These are phyloP conservation scores for Mixornis gularis DNA, from an alignment of 2,113 vertebrate species.

Conservation along the genomic window DNA sequence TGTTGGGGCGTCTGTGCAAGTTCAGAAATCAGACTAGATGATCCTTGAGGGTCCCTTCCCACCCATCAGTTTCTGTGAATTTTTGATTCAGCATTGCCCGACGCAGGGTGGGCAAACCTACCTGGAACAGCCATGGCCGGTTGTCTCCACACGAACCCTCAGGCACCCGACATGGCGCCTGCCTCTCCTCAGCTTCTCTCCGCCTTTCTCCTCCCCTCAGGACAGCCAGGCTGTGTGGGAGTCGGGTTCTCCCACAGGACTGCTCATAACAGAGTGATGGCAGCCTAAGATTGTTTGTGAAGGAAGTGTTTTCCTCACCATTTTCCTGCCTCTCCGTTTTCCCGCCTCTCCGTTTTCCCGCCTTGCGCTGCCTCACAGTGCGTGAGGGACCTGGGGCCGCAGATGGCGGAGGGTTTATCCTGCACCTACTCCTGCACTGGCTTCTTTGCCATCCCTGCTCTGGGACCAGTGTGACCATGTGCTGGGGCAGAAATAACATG, in stretches of 20 bases:
- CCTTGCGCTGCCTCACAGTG: neutral
- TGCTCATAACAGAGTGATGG: neutral
- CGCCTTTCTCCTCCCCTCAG: neutral
- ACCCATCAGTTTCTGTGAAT: neutral
- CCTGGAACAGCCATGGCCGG: fast-evolving
- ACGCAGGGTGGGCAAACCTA: neutral
- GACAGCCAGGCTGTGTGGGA: neutral
- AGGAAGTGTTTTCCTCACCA: neutral
- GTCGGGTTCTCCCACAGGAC: fast-evolving
- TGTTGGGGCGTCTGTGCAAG: neutral
- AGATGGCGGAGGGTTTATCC: fast-evolving
- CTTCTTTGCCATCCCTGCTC: neutral
- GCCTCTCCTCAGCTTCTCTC: neutral
- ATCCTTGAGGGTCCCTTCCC: neutral
- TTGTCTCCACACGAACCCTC: fast-evolving
- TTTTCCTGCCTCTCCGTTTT: neutral
- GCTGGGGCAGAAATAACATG: neutral
- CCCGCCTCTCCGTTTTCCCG: neutral
- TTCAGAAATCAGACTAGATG: neutral
- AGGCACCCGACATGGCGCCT: fast-evolving
- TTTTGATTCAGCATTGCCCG: neutral
- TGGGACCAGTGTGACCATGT: fast-evolving
- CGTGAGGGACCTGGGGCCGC: fast-evolving
- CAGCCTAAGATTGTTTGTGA: neutral
- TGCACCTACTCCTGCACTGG: fast-evolving